Conservation (phyloP, 2,888 invertebrate species). For the Epinotia bilunana region DNA sequence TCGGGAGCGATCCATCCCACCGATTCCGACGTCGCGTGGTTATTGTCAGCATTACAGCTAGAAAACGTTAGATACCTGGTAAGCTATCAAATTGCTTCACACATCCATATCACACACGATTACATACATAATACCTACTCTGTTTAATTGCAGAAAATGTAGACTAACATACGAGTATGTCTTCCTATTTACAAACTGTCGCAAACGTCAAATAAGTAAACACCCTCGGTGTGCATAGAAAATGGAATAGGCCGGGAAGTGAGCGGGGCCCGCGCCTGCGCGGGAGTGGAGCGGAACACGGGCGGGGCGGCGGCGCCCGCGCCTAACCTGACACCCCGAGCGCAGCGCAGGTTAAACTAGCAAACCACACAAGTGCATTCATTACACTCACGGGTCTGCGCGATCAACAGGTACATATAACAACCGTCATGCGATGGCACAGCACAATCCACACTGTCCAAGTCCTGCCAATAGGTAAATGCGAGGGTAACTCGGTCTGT, state of each 20-base stretch:
- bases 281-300: constrained; percentile 16
- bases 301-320: not conserved
- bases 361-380: not conserved
- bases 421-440: not conserved
- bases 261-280: not conserved
- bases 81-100: not conserved
- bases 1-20: constrained; percentile 59
- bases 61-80: too few relatives aligned
- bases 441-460: too few relatives aligned
- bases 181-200: not conserved
- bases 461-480: too few relatives aligned
- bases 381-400: not conserved
- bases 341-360: constrained; percentile 10
- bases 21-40: constrained; percentile 62
- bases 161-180: not conserved
- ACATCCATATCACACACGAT: too few relatives aligned
- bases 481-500: too few relatives aligned
- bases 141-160: not conserved
- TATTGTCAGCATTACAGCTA: not conserved
- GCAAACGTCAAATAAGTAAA: not conserved
- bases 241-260: constrained; percentile 8
- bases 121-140: too few relatives aligned
- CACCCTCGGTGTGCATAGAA: not conserved
- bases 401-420: not conserved
- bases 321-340: not conserved